Percentiles rank a stretch among this genome's conserved stretches.
Evolutionary conservation across 2,888 invertebrate genomes (phyloP).

Genomic region (Drosophila cognata): DNA sequence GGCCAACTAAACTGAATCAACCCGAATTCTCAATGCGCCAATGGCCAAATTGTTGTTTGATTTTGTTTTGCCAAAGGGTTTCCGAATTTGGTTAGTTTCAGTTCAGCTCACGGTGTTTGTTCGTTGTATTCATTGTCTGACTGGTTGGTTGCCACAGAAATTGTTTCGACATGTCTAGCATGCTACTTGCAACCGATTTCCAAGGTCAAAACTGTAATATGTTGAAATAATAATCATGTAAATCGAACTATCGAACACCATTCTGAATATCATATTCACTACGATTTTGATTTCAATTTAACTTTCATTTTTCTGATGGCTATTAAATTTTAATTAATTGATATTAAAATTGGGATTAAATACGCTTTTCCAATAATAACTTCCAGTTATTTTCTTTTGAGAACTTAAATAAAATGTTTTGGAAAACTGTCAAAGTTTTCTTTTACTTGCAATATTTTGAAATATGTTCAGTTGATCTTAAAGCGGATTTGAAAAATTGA

Average conservation of each 20-base stretch:
- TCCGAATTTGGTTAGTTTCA: slow-evolving; percentile 22
- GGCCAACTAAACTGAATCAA: slow-evolving; percentile 6
- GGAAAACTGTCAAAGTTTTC: neutral
- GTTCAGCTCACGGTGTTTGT: slow-evolving; percentile 3
- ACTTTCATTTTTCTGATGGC: neutral
- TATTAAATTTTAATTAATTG: neutral
- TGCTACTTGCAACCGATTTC: slow-evolving; percentile 22
- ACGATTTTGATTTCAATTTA: neutral
- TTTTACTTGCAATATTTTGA: neutral
- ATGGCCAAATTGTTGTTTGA: slow-evolving; percentile 70
- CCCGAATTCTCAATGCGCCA: slow-evolving; percentile 45
- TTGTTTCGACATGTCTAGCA: slow-evolving; percentile 36
- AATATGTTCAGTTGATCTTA: neutral
- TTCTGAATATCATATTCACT: slow-evolving; percentile 1
- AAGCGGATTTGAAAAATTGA: neutral
- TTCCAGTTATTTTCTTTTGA: neutral
- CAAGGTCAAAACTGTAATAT: slow-evolving; percentile 59
- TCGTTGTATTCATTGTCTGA: slow-evolving; percentile 1
- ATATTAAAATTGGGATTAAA: neutral
- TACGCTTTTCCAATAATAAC: neutral
- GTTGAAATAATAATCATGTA: slow-evolving; percentile 26
- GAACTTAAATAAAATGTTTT: neutral
- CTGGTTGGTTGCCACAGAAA: slow-evolving; percentile 34
- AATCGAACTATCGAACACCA: slow-evolving; percentile 1
- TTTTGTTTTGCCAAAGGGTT: slow-evolving; percentile 70